These are phyloP conservation scores for Lysandra coridon DNA, from an alignment of 2,888 invertebrate species.

Conservation along the genomic window DNA sequence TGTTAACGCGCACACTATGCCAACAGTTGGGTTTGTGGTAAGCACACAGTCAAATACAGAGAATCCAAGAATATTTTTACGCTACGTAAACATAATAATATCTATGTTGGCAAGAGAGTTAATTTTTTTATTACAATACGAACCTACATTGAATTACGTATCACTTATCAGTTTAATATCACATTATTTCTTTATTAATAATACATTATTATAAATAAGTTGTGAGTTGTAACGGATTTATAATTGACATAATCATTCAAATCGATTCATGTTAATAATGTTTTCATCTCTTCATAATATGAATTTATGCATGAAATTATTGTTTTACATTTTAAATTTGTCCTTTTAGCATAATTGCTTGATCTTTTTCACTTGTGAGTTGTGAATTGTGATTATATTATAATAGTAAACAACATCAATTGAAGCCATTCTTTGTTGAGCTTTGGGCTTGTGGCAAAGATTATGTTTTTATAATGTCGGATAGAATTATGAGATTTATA, in stretches of 20 bases:
- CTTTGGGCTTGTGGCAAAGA: neutral
- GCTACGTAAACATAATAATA: too few relatives aligned
- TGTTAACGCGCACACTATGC: too few relatives aligned
- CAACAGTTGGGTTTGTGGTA: too few relatives aligned
- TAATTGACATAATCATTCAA: slow-evolving; percentile 30
- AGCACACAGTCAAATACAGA: too few relatives aligned
- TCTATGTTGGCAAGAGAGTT: too few relatives aligned
- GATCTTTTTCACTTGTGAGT: neutral
- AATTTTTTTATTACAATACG: too few relatives aligned
- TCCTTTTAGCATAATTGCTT: slow-evolving; percentile 15
- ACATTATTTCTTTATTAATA: too few relatives aligned
- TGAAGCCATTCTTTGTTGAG: neutral
- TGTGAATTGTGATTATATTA: too few relatives aligned
- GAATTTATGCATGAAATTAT: neutral
- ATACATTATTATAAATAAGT: too few relatives aligned
- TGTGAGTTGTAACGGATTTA: neutral
- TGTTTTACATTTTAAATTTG: slow-evolving; percentile 20
- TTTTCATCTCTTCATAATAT: slow-evolving; percentile 25
- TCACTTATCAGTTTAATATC: too few relatives aligned
- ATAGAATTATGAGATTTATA: neutral
- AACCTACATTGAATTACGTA: too few relatives aligned
- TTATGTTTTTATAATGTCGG: slow-evolving; percentile 13
- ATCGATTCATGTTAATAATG: neutral
- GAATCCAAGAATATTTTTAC: too few relatives aligned
- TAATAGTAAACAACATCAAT: neutral